A percentile compares a stretch with the other conserved stretches of the same genome.
These are phyloP conservation scores for Albula glossodonta DNA, from an alignment of 2,113 vertebrate genomes.

Conservation along the genomic window DNA sequence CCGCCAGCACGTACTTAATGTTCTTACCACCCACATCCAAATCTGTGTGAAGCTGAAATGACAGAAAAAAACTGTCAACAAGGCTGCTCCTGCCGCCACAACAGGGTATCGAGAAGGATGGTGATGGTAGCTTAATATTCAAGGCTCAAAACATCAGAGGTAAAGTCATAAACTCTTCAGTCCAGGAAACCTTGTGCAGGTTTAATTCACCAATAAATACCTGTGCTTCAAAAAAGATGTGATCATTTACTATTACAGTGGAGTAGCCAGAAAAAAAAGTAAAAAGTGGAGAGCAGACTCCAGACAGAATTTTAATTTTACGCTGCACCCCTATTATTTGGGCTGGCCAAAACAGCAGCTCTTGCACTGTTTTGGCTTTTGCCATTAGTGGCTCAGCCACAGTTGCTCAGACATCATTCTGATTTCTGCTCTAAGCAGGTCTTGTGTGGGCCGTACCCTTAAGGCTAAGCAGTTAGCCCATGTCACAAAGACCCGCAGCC, in stretches of 20 bases:
- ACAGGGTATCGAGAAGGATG: no score
- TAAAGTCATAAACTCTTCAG: no score
- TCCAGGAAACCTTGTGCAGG: neutral
- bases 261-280: no score
- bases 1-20: slow-evolving; percentile 93
- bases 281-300: slow-evolving; percentile 31
- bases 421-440: neutral
- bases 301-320: slow-evolving; percentile 27
- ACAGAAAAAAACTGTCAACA: slow-evolving; percentile 27
- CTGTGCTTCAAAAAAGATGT: no score
- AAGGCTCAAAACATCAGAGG: no score
- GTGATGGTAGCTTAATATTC: no score
- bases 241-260: no score
- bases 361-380: neutral
- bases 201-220: neutral
- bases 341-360: neutral
- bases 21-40: slow-evolving; percentile 85
- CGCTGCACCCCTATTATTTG: slow-evolving; percentile 33
- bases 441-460: neutral
- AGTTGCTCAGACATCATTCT: neutral
- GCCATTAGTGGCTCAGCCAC: neutral
- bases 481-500: neutral
- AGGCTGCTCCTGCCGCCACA: neutral
- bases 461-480: neutral
- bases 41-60: slow-evolving; percentile 90